Evolutionary conservation across 2,888 invertebrate species (phyloP), one percentile per base, ranked within the genome.

Genomic region (Yponomeuta plumbellus): DNA sequence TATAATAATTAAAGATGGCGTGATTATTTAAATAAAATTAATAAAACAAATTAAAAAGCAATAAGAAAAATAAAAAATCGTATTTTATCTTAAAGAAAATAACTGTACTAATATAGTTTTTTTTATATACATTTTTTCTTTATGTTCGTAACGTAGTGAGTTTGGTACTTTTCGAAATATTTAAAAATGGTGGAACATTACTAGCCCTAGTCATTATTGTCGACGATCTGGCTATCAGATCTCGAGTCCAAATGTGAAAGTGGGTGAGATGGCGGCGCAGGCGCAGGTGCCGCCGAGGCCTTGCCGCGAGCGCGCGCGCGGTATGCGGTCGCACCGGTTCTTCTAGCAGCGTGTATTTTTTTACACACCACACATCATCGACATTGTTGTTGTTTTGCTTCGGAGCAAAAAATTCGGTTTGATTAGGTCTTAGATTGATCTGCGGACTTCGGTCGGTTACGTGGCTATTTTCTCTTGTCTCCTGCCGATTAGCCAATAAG

Each of bases 271-370:
- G 44, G 77, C 79, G 74, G 73, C 66, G 68, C 67, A 66, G 67
- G 69, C 77, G 81, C 82, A 80, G 81, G 82, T 81, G 84, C 76
- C 74, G 74, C 72, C 80, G 78, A 82, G 85, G 86, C 87, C 86
- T 86, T 86, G 87, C 88, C 86, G 84, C 80, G 79, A 86, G 86
- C 86, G 84, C 84, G 80, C 84, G 85, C 81, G 76, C 78, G 88
- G 89, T 83, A 91, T 91, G 91, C 84, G 86, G 90, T 90, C 85
- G 76, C 88, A 90, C 91, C 91, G 91, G 91, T 91, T 91, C 84
- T 85, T 84, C 88, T 88, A 88, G 87, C 88, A 84, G 79, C 83
- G 84, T 85, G 85, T 85, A 84, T 88, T 90, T 90, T 71, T 90
- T 88, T 88, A 87, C 84, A 85, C 76, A 73, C 82, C 84, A 87